Percentiles rank a stretch among this genome's conserved stretches.
phyloP scores from a whole-genome alignment of 2,113 vertebrate genomes.

The Pseudolaguvia tuberculata region DNA sequence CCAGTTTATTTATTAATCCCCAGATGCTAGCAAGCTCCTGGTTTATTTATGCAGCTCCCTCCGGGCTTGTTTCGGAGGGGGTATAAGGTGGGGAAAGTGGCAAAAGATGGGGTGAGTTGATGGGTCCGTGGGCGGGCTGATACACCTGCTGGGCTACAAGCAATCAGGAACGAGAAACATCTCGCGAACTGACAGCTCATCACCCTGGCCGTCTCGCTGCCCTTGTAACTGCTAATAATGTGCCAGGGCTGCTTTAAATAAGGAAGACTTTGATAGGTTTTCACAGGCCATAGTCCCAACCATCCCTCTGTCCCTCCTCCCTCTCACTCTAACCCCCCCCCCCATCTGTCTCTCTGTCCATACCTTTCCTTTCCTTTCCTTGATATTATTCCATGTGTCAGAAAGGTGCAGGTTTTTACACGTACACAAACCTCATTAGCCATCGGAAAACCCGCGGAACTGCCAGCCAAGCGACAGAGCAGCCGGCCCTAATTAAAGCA shows the following conservation, averaged over 20 bases:
- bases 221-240: constrained; percentile 77
- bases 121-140: constrained; percentile 69
- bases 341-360: not conserved
- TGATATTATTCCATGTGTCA: constrained; percentile 39
- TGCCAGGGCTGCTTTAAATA: constrained; percentile 70
- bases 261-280: constrained; percentile 70
- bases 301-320: not conserved
- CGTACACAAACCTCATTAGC: constrained; percentile 76
- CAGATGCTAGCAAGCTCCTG: constrained; percentile 36
- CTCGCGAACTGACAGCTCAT: constrained; percentile 72
- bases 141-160: constrained; percentile 77
- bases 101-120: constrained; percentile 53
- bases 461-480: constrained; percentile 59
- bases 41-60: constrained; percentile 56
- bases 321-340: not conserved
- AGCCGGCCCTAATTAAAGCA: constrained; percentile 34
- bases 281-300: constrained; percentile 42
- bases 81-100: constrained; percentile 37
- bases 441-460: constrained; percentile 58
- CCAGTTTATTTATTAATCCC: constrained; percentile 54
- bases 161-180: constrained; percentile 71
- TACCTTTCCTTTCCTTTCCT: not conserved
- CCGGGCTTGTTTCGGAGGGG: constrained; percentile 35
- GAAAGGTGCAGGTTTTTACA: constrained; percentile 60
- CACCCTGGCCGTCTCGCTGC: constrained; percentile 64